Conservation (phyloP, 1,140 invertebrate genomes). For the Trachelipus rathkii region DNA sequence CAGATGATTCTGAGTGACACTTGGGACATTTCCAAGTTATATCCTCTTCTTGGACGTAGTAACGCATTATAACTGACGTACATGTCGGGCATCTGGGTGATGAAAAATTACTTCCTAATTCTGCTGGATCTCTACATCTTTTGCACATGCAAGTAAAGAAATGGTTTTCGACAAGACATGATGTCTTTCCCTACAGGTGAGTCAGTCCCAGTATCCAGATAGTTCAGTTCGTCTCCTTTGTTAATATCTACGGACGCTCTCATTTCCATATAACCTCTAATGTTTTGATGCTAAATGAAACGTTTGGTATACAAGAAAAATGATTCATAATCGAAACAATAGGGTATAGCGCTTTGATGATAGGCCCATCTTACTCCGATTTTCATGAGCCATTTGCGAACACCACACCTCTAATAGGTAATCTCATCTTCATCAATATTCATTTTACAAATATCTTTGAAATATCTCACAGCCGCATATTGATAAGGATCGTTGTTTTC, state of each 20-base stretch:
- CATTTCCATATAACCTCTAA: slow-evolving; percentile 59
- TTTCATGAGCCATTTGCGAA: slow-evolving; percentile 34
- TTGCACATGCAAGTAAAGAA: slow-evolving; percentile 36
- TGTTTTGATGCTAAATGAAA: slow-evolving; percentile 73
- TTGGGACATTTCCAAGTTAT: slow-evolving; percentile 61
- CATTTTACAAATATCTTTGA: slow-evolving; percentile 28
- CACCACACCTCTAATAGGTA: slow-evolving; percentile 32
- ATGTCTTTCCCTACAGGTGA: slow-evolving; percentile 37
- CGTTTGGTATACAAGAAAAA: slow-evolving; percentile 69
- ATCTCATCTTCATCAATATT: slow-evolving; percentile 21
- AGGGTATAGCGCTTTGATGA: slow-evolving; percentile 58
- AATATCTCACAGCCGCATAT: slow-evolving; percentile 24
- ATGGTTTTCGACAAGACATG: slow-evolving; percentile 27
- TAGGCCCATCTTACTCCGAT: slow-evolving; percentile 16
- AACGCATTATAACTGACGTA: slow-evolving; percentile 49
- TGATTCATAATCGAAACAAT: slow-evolving; percentile 70
- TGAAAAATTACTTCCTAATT: slow-evolving; percentile 39
- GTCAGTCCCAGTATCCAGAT: slow-evolving; percentile 35
- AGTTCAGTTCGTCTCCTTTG: slow-evolving; percentile 28
- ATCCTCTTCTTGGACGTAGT: slow-evolving; percentile 57
- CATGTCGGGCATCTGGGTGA: slow-evolving; percentile 38
- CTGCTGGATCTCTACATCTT: slow-evolving; percentile 38
- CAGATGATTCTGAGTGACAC: slow-evolving; percentile 58
- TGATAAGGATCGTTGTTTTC: slow-evolving; percentile 16
- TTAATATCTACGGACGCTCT: slow-evolving; percentile 33